Evolutionary conservation across 1,140 invertebrate genomes (phyloP).

Genomic region (Portunus trituberculatus): DNA sequence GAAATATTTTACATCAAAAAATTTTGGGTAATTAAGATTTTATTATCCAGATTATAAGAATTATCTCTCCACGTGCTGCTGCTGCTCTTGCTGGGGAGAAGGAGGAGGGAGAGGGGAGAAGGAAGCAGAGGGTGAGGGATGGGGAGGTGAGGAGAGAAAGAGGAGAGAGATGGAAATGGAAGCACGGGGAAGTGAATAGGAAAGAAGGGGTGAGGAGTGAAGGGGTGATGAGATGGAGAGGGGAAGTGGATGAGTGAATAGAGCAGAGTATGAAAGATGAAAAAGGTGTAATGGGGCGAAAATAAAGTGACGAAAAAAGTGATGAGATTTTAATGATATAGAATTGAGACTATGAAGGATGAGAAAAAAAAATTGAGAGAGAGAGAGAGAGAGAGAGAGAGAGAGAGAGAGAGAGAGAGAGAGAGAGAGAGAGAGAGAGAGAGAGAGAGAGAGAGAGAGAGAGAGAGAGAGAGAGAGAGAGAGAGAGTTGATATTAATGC

Average conservation of each 20-base stretch:
- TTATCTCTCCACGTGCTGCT: neutral
- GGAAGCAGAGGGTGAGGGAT: neutral
- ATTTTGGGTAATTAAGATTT: neutral
- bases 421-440: conserved; percentile 57
- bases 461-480: conserved; percentile 15
- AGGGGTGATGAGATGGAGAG: neutral
- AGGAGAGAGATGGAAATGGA: neutral
- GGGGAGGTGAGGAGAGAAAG: neutral
- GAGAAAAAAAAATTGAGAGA: no score
- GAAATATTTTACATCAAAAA: neutral
- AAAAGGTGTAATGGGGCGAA: no score
- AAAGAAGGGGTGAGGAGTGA: neutral
- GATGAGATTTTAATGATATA: no score
- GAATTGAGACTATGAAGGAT: no score
- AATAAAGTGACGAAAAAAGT: no score
- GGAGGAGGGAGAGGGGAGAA: neutral
- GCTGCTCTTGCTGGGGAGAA: neutral
- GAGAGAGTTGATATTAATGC: neutral
- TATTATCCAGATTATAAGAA: neutral
- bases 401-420: neutral
- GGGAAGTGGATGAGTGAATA: no score
- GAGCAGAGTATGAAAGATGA: no score
- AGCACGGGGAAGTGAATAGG: neutral
- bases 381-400: neutral
- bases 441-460: conserved; percentile 46